phyloP scores from a whole-genome alignment of 2,888 invertebrate species.

The Tenthredo livida region DNA sequence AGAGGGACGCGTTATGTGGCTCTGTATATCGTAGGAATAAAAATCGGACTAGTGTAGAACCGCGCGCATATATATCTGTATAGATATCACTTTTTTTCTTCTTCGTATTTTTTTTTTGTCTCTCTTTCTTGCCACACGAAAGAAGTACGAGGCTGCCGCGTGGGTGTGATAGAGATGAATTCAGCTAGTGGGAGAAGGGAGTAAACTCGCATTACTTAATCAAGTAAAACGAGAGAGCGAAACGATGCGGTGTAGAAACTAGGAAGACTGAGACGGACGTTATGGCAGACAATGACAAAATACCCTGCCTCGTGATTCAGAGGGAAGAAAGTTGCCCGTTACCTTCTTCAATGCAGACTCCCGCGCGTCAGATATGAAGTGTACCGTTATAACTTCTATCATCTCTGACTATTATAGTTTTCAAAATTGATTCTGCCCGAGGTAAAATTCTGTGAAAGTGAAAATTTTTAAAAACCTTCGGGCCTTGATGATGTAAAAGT shows the following conservation, averaged over 20 bases:
- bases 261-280: constrained; percentile 58
- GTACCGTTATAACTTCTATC: background rate
- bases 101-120: background rate
- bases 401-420: background rate
- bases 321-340: constrained; percentile 13
- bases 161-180: constrained; percentile 57
- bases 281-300: constrained; percentile 68
- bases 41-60: background rate
- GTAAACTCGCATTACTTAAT: constrained; percentile 72
- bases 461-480: background rate
- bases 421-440: background rate
- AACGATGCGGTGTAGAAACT: constrained; percentile 53
- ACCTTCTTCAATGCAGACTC: constrained; percentile 1
- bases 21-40: background rate
- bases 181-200: background rate
- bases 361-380: background rate
- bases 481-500: background rate
- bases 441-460: no score
- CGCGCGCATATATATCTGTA: background rate
- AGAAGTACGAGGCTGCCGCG: background rate
- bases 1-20: background rate
- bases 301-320: constrained; percentile 57
- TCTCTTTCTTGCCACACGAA: background rate
- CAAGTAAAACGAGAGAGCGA: constrained; percentile 68
- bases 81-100: background rate